A percentile compares a stretch with the other conserved stretches of the same genome.
These are phyloP conservation scores for Malacoraja senta DNA, from an alignment of 2,797 vertebrate genomes.

Conservation along the genomic window DNA sequence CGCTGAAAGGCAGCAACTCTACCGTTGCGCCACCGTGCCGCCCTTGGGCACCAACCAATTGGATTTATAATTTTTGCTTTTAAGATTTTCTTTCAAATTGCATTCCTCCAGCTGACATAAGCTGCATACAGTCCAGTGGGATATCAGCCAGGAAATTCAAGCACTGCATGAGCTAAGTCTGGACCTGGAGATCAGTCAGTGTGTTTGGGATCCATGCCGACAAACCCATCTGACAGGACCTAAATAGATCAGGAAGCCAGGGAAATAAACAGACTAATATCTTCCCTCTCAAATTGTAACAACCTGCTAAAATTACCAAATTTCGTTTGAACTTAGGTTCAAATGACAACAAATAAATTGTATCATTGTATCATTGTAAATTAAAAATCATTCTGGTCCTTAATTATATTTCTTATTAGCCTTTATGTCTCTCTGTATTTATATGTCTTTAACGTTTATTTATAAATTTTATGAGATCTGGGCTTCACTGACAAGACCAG, in stretches of 20 bases:
- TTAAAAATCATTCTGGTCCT: neutral
- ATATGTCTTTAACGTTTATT: neutral
- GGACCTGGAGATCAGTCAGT: neutral
- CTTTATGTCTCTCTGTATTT: neutral
- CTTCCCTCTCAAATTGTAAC: neutral
- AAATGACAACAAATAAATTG: no score
- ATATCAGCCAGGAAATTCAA: constrained; percentile 18
- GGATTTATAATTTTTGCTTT: neutral
- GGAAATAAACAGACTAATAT: neutral
- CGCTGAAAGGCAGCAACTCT: no score
- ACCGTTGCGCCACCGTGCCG: no score
- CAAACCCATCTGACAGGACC: neutral
- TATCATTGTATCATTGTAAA: no score
- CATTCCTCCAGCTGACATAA: neutral
- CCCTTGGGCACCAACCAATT: no score
- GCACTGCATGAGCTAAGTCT: neutral
- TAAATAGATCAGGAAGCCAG: neutral
- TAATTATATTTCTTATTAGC: neutral
- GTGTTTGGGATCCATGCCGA: neutral
- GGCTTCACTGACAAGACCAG: no score
- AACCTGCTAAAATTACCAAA: neutral
- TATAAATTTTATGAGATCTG: no score
- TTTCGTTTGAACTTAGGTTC: no score
- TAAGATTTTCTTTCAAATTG: constrained; percentile 5
- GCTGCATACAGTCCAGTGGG: neutral